Percentiles rank a stretch among this genome's conserved stretches.
These are phyloP conservation scores for Darevskia nairensis DNA, from an alignment of 2,797 vertebrate species.

Conservation along the genomic window DNA sequence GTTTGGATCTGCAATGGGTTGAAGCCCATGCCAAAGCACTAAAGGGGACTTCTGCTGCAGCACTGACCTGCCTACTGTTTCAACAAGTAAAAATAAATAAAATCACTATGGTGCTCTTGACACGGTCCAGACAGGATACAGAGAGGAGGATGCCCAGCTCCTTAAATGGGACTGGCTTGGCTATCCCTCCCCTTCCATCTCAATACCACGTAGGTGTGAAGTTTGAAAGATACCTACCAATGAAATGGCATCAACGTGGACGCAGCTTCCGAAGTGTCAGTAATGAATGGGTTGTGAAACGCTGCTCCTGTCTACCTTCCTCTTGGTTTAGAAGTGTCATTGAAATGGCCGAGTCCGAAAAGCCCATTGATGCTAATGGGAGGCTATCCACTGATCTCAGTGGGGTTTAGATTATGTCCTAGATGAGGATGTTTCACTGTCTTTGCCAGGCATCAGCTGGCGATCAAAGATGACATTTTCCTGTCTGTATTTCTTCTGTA, in stretches of 20 bases:
- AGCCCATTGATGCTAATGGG: background rate
- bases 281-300: background rate
- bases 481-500: background rate
- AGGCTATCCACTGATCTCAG: background rate
- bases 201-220: conserved; percentile 35
- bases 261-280: background rate
- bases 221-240: fast-evolving
- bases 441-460: fast-evolving
- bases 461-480: conserved; percentile 22
- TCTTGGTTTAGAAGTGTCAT: background rate
- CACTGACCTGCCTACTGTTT: background rate
- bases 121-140: background rate
- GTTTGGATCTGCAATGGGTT: conserved; percentile 77
- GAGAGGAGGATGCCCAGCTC: background rate
- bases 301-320: background rate
- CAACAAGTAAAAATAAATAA: background rate
- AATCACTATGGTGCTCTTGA: conserved; percentile 10
- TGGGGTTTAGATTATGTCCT: background rate
- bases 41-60: background rate
- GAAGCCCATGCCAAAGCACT: conserved; percentile 66
- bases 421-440: background rate
- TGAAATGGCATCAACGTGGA: conserved; percentile 24
- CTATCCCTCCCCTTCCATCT: fast-evolving
- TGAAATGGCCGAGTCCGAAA: background rate
- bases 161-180: background rate